These are phyloP conservation scores for Haplochromis vanheusdeni DNA, from an alignment of 2,113 vertebrate genomes.

Conservation along the genomic window DNA sequence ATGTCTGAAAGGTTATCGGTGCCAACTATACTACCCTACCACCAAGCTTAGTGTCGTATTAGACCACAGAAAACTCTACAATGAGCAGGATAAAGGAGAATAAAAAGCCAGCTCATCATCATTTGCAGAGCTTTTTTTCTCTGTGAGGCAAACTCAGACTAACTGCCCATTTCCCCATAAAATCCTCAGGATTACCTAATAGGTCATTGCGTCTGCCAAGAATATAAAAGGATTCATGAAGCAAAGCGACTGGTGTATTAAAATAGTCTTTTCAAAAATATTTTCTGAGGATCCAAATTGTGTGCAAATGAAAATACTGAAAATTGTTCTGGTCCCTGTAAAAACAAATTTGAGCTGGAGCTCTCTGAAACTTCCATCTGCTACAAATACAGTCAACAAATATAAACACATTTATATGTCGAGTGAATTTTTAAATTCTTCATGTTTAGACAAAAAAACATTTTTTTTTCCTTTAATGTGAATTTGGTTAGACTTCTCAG, in stretches of 20 bases:
- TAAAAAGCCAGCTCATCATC: constrained; percentile 62
- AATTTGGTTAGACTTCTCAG: neutral
- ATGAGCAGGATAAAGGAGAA: constrained; percentile 54
- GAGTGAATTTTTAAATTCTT: neutral
- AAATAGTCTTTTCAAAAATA: constrained; percentile 11
- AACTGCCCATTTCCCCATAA: constrained; percentile 61
- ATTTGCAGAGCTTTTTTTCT: constrained; percentile 52
- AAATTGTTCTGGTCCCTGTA: neutral
- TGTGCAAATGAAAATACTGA: neutral
- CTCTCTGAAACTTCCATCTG: neutral
- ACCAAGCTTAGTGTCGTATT: constrained; percentile 36
- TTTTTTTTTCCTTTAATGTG: neutral
- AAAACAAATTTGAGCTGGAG: neutral
- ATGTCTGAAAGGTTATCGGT: constrained; percentile 8
- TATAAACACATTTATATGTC: neutral
- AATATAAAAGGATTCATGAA: constrained; percentile 32
- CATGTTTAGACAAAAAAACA: neutral
- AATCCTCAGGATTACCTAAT: constrained; percentile 70
- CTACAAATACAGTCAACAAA: neutral
- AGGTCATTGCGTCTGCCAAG: constrained; percentile 58
- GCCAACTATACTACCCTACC: neutral
- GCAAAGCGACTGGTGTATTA: neutral
- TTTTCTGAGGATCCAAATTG: constrained; percentile 17
- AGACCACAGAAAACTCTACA: constrained; percentile 40
- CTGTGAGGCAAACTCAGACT: constrained; percentile 46